These are phyloP conservation scores for Drosophila mercatorum DNA, from an alignment of 2,888 invertebrate species.

Conservation along the genomic window DNA sequence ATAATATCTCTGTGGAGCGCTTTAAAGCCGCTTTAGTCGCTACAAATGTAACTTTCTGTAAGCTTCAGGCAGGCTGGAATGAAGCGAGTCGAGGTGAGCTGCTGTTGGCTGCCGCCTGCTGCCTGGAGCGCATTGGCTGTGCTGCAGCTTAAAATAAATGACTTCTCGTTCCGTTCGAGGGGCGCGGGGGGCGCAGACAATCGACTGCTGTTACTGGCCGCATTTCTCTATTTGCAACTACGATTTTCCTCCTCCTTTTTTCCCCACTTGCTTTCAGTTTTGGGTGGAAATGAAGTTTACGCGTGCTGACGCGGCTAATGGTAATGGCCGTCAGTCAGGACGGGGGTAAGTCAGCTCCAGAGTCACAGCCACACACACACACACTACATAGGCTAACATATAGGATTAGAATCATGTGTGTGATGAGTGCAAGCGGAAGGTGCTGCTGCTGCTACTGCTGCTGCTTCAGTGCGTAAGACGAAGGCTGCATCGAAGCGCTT, in stretches of 20 bases:
- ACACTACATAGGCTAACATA: conserved; percentile 5
- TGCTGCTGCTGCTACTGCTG: conserved; percentile 21
- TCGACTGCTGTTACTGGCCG: conserved; percentile 21
- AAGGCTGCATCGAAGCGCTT: conserved; percentile 26
- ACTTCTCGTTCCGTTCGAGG: conserved; percentile 70
- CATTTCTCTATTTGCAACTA: conserved; percentile 13
- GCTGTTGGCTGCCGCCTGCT: background rate
- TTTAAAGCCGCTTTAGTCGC: background rate
- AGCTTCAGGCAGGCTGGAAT: background rate
- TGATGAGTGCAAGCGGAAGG: conserved; percentile 54
- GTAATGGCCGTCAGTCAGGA: conserved; percentile 61
- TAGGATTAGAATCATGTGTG: conserved; percentile 20
- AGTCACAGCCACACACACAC: conserved; percentile 12
- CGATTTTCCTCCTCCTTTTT: background rate
- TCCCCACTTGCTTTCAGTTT: conserved; percentile 27
- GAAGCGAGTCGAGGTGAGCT: background rate
- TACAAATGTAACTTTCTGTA: background rate
- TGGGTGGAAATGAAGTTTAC: conserved; percentile 69
- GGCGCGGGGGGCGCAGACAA: conserved; percentile 10
- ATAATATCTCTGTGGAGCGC: background rate
- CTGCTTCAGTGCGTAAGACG: conserved; percentile 33
- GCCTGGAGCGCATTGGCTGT: conserved; percentile 52
- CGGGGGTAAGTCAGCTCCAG: conserved; percentile 50
- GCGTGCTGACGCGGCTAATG: conserved; percentile 75
- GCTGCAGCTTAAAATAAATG: conserved; percentile 72